Conservation (phyloP, 2,113 vertebrate species). For the Amblyopsis rosae region DNA sequence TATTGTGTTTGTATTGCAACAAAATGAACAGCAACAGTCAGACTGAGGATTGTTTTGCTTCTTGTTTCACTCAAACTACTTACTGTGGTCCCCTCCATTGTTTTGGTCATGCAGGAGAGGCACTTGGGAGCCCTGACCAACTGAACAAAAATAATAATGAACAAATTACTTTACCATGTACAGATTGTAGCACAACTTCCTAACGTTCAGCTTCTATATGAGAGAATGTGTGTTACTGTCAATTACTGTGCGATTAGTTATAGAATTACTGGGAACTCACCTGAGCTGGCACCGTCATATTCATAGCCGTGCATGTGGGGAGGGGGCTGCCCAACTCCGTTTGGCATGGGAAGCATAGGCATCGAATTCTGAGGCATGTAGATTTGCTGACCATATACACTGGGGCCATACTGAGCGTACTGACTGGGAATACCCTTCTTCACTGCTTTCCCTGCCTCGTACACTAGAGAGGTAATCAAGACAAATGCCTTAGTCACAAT, state of each 20-base stretch:
- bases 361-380: slow-evolving; percentile 61
- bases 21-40: neutral
- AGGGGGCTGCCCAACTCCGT: slow-evolving; percentile 26
- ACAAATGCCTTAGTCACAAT: neutral
- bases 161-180: neutral
- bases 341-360: slow-evolving; percentile 77
- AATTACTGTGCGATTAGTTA: neutral
- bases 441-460: slow-evolving; percentile 89
- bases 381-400: slow-evolving; percentile 78
- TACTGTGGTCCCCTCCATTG: slow-evolving; percentile 72
- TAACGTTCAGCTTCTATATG: neutral
- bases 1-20: neutral
- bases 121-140: slow-evolving; percentile 85
- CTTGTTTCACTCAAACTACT: slow-evolving; percentile 44
- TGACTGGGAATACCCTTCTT: slow-evolving; percentile 79
- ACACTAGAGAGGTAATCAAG: slow-evolving; percentile 72
- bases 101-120: slow-evolving; percentile 83
- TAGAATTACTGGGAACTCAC: slow-evolving; percentile 48
- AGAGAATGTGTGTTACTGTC: neutral
- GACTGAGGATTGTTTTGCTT: neutral
- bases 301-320: slow-evolving; percentile 75
- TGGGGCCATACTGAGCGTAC: slow-evolving; percentile 80
- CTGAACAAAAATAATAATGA: slow-evolving; percentile 53
- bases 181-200: neutral
- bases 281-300: slow-evolving; percentile 83